A percentile compares a stretch with the other conserved stretches of the same genome.
Conservation (phyloP, 2,888 invertebrate genomes). For the Callyntrura sp. region DNA sequence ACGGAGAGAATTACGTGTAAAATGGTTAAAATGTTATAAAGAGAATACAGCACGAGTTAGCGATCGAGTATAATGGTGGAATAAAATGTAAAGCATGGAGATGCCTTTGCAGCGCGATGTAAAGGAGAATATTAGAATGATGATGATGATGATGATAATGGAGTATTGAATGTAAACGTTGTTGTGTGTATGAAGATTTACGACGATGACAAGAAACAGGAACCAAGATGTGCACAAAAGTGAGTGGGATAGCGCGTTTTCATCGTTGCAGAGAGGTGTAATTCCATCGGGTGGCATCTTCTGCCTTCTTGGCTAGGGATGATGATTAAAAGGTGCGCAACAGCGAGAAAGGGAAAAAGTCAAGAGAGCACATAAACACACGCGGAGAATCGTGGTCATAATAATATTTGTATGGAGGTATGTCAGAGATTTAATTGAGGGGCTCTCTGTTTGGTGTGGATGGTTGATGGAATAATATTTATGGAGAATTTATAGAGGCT, state of each 20-base stretch:
- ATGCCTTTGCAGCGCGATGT: background rate
- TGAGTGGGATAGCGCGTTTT: background rate
- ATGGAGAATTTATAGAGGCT: slow-evolving; percentile 2
- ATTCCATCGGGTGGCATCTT: slow-evolving; percentile 21
- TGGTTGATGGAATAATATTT: no score
- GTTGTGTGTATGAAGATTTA: slow-evolving; percentile 9
- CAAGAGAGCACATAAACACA: background rate
- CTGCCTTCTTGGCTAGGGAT: slow-evolving; percentile 7
- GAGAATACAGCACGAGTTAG: no score
- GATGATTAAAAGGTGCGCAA: slow-evolving; percentile 25
- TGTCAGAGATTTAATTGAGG: slow-evolving; percentile 8
- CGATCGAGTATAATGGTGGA: background rate
- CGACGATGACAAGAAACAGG: background rate
- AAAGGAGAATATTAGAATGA: background rate
- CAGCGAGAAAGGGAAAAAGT: background rate
- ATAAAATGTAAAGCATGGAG: background rate
- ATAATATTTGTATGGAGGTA: slow-evolving; percentile 19
- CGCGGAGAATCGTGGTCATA: background rate
- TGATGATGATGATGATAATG: background rate
- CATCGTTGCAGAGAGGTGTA: background rate
- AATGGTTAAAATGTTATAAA: background rate
- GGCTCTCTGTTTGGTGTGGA: no score
- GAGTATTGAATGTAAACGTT: background rate
- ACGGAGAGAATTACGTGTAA: background rate
- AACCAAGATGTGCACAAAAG: background rate